Conservation (phyloP, 1,140 invertebrate genomes). For the Akabosia matsudoensis region DNA sequence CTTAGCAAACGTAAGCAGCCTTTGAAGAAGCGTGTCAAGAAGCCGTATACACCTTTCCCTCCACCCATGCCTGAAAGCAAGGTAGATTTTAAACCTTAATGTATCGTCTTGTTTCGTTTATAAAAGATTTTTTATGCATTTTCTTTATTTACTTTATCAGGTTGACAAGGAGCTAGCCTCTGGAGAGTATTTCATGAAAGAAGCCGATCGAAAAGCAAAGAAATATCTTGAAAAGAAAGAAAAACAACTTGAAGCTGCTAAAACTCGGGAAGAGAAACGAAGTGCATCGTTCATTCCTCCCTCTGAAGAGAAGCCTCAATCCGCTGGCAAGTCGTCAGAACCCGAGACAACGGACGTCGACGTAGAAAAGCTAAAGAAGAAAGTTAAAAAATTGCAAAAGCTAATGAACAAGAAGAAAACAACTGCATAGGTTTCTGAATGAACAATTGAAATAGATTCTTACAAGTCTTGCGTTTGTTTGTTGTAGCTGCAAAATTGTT, state of each 20-base stretch:
- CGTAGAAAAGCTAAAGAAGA: constrained; percentile 43
- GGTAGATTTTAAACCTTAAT: constrained; percentile 44
- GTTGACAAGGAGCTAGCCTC: constrained; percentile 89
- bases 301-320: constrained; percentile 57
- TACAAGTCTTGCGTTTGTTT: no score
- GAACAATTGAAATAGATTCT: no score
- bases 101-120: neutral
- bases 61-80: constrained; percentile 89
- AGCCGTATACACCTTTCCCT: constrained; percentile 96
- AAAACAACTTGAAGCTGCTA: constrained; percentile 60
- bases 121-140: constrained; percentile 30
- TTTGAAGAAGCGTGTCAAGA: constrained; percentile 80
- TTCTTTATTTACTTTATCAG: constrained; percentile 46
- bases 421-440: neutral
- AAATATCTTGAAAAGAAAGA: constrained; percentile 70
- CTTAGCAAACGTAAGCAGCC: constrained; percentile 80
- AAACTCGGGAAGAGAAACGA: constrained; percentile 69
- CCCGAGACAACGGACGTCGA: constrained; percentile 34
- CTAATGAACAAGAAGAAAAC: constrained; percentile 28
- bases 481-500: no score
- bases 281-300: constrained; percentile 81
- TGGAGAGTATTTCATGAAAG: constrained; percentile 94
- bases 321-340: neutral
- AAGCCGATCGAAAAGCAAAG: constrained; percentile 71
- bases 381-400: constrained; percentile 38